phyloP scores from a whole-genome alignment of 2,888 invertebrate species.

The Pogonocherus hispidulus region DNA sequence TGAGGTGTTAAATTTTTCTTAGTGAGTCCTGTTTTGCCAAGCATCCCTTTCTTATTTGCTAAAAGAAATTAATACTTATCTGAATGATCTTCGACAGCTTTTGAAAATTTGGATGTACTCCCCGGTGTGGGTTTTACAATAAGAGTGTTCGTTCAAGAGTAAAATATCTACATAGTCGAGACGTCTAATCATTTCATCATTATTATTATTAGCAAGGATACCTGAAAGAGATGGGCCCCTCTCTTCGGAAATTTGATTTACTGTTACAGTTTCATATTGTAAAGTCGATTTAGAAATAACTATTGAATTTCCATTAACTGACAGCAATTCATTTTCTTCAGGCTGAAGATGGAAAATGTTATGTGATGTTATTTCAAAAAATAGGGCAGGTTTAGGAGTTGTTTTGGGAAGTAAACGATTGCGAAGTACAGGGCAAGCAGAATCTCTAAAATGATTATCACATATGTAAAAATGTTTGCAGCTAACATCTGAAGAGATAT shows the following conservation, averaged over 20 bases:
- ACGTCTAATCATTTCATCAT: not conserved
- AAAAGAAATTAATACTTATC: slow-evolving; percentile 1
- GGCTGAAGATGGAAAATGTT: not conserved
- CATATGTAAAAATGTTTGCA: not conserved
- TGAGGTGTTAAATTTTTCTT: not conserved
- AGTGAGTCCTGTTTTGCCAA: not conserved
- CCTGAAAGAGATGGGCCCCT: no score
- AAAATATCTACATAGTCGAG: not conserved
- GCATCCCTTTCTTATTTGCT: not conserved
- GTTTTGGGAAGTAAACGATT: no score
- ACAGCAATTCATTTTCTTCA: not conserved
- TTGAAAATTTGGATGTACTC: not conserved
- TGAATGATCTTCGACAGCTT: not conserved
- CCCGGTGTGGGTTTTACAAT: not conserved
- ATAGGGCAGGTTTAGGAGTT: not conserved
- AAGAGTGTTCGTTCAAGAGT: not conserved
- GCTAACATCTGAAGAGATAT: not conserved
- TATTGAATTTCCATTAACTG: not conserved
- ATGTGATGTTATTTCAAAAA: not conserved
- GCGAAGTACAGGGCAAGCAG: no score
- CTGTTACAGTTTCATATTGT: no score
- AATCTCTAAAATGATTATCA: no score
- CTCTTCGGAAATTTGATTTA: no score
- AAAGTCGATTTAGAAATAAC: not conserved
- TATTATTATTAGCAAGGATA: no score